Conservation (phyloP, 1,140 invertebrate genomes). For the Habropoda laboriosa region DNA sequence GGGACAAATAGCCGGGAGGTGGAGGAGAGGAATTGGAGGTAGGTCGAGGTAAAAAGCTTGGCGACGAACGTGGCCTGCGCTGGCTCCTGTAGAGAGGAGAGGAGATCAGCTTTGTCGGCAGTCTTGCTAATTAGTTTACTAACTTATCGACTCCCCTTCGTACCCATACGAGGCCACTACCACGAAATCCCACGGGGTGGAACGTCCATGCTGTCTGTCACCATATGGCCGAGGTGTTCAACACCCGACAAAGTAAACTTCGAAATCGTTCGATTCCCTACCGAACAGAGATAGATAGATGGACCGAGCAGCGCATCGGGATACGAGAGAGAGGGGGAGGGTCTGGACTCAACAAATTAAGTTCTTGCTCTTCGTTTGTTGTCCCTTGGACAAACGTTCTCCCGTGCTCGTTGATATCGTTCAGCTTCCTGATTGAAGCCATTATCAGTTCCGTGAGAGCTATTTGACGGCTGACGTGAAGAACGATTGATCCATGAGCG, state of each 20-base stretch:
- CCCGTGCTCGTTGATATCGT: background rate
- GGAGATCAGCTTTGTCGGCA: slow-evolving; percentile 80
- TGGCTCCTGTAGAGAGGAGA: slow-evolving; percentile 45
- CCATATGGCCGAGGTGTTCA: slow-evolving; percentile 70
- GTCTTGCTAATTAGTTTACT: slow-evolving; percentile 82
- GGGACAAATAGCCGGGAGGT: slow-evolving; percentile 48
- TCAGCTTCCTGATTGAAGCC: slow-evolving; percentile 1
- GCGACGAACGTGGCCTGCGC: slow-evolving; percentile 70
- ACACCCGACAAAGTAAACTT: slow-evolving; percentile 63
- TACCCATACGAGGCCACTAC: slow-evolving; percentile 68
- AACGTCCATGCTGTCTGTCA: slow-evolving; percentile 69
- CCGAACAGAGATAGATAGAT: background rate
- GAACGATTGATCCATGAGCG: background rate
- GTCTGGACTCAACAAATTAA: slow-evolving; percentile 76
- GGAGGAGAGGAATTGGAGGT: slow-evolving; percentile 58
- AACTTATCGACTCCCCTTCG: slow-evolving; percentile 79
- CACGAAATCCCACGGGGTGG: slow-evolving; percentile 27
- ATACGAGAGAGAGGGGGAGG: background rate
- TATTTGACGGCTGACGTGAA: slow-evolving; percentile 1
- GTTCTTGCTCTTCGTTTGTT: slow-evolving; percentile 71
- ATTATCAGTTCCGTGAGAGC: slow-evolving; percentile 13
- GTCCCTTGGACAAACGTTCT: slow-evolving; percentile 25
- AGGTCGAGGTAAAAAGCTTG: slow-evolving; percentile 75
- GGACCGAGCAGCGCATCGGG: background rate
- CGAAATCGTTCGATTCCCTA: slow-evolving; percentile 49